Base-by-base conservation (phyloP, 2,888 invertebrate species). In the Punctoribates punctum region DNA sequence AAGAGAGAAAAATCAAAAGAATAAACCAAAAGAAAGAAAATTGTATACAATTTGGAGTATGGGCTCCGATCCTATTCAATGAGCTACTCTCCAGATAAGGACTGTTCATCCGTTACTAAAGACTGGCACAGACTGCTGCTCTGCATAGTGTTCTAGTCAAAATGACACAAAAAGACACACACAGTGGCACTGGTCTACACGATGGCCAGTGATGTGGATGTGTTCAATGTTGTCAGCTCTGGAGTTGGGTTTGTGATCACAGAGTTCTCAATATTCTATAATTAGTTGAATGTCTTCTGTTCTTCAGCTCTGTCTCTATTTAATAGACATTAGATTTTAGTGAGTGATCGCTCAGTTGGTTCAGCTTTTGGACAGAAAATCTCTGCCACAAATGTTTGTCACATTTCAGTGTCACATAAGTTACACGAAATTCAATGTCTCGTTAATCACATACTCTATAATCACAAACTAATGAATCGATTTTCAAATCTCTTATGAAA, bases 11-110 rank as follows among this genome's bases (percentile, higher is more conserved):
- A 57, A 57, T 23, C 11, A 57, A 57, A 48, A 57, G 25, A 57
- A 11, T 25, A n/a, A 9, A 25, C n/a, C n/a, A 54, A 20, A 54
- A 8, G 54, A 20, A 20, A n/a, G 54, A 51, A 51, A 51, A 51
- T 51, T 51, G 51, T 57, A 20, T 57, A 23, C 23, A 23, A 42
- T 11, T 57, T 57, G 25, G 9, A 6, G 20, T 57, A 11, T 23
- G 23, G 25, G 25, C 5, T 4, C 57, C 42, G 23, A 57, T 57
- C 20, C 23, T 23, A 51, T 57, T 57, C 9, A 57, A 57, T 57
- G 57, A 23, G 8, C 25, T 57, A 57, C 57, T 57, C 25, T 57
- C 25, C 57, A 57, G 57, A 57, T 57, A 57, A 57, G 57, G 51
- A n/a, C 20, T 13, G 17, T 57, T 57, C 20, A 57, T 15, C n/a